phyloP scores from a whole-genome alignment of 2,797 vertebrate species.

The Nyctalus aviator region DNA sequence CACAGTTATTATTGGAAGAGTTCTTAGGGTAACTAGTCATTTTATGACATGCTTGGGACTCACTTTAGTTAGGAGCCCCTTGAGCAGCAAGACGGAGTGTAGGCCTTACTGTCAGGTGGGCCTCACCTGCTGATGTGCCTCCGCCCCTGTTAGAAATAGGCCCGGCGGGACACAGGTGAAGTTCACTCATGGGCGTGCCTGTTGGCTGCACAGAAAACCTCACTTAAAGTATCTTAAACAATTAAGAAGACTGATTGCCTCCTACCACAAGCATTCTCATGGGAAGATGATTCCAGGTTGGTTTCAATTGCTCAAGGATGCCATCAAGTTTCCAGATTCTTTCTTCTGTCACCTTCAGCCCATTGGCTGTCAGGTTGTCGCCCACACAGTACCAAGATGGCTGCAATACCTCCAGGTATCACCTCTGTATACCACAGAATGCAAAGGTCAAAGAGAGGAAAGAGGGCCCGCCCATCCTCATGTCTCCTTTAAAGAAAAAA shows the following conservation, averaged over 20 bases:
- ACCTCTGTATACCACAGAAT: background rate
- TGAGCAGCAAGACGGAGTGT: background rate
- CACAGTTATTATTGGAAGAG: background rate
- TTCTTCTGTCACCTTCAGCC: background rate
- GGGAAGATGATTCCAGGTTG: background rate
- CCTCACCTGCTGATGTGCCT: background rate
- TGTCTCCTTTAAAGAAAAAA: constrained; percentile 21
- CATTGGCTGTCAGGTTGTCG: background rate
- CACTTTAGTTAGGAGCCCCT: background rate
- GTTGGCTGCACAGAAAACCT: background rate
- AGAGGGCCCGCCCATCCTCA: background rate
- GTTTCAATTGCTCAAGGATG: background rate
- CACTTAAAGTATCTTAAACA: background rate
- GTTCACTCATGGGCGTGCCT: background rate
- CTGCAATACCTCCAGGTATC: background rate
- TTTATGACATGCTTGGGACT: background rate
- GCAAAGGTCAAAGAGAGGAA: background rate
- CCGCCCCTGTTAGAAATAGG: background rate
- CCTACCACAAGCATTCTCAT: background rate
- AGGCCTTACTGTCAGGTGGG: background rate
- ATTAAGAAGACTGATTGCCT: background rate
- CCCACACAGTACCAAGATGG: background rate
- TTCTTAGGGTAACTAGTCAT: background rate
- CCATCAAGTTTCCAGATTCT: background rate
- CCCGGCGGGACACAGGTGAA: background rate